These are phyloP conservation scores for Corythaixoides concolor DNA, from an alignment of 2,113 vertebrate genomes.

Conservation along the genomic window DNA sequence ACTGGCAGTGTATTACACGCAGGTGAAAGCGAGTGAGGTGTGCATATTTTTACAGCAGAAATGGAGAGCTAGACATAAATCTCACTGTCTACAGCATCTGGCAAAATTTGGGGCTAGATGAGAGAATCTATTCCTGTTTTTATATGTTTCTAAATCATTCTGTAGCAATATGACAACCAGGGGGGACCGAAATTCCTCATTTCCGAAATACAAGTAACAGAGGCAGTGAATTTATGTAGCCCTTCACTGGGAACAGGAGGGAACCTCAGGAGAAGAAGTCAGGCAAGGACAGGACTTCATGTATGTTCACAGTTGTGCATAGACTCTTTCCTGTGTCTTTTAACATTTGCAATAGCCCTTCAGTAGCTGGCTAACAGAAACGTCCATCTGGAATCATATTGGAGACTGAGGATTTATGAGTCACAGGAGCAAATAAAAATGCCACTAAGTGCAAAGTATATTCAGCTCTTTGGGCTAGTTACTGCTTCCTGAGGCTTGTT, in stretches of 20 bases:
- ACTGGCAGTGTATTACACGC: not conserved
- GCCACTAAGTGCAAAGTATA: not conserved
- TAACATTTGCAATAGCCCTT: not conserved
- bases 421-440: not conserved
- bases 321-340: not conserved
- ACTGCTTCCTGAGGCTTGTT: not conserved
- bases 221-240: not conserved
- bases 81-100: not conserved
- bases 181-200: not conserved
- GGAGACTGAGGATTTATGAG: not conserved
- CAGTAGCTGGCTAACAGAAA: not conserved
- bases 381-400: not conserved
- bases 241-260: not conserved
- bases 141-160: not conserved
- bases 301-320: not conserved
- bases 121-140: not conserved
- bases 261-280: not conserved
- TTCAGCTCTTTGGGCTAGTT: not conserved
- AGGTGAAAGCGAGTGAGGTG: not conserved
- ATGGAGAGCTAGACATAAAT: not conserved
- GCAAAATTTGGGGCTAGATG: not conserved
- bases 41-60: not conserved
- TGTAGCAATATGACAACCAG: not conserved
- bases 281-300: not conserved
- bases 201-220: not conserved